A percentile compares a stretch with the other conserved stretches of the same genome.
Conservation (phyloP, 2,113 vertebrate species). For the Clupea harengus region DNA sequence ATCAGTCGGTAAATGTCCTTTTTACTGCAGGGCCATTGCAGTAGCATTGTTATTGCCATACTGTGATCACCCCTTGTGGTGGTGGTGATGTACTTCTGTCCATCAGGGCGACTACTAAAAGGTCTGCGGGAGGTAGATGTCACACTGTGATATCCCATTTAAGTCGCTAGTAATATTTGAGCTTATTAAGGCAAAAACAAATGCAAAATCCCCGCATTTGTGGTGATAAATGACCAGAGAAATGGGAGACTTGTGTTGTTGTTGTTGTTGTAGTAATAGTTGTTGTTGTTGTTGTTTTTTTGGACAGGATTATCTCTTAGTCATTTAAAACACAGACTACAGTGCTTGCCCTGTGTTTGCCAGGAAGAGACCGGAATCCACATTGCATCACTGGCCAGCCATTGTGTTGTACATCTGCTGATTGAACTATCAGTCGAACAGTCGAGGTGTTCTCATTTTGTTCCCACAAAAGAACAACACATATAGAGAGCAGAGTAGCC, state of each 20-base stretch:
- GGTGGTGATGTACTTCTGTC: not conserved
- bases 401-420: slow-evolving; percentile 30
- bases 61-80: not conserved
- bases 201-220: not conserved
- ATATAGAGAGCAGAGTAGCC: slow-evolving; percentile 27
- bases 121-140: not conserved
- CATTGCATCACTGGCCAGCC: slow-evolving; percentile 22
- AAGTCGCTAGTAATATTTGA: not conserved
- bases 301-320: not conserved
- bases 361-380: slow-evolving; percentile 30
- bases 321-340: slow-evolving; percentile 14
- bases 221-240: not conserved
- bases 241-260: not conserved
- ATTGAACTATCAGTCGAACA: slow-evolving; percentile 36
- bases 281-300: not conserved
- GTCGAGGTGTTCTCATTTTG: slow-evolving; percentile 35
- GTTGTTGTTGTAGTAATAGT: too few relatives aligned
- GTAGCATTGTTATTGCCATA: not conserved
- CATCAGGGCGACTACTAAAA: not conserved
- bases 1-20: not conserved
- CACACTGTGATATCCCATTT: not conserved
- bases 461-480: slow-evolving; percentile 27
- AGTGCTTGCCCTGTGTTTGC: slow-evolving; percentile 18
- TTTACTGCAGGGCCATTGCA: not conserved
- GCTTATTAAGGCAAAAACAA: not conserved